Base-by-base conservation (phyloP, 2,888 invertebrate species). In the Xestoiulus laeticollis region DNA sequence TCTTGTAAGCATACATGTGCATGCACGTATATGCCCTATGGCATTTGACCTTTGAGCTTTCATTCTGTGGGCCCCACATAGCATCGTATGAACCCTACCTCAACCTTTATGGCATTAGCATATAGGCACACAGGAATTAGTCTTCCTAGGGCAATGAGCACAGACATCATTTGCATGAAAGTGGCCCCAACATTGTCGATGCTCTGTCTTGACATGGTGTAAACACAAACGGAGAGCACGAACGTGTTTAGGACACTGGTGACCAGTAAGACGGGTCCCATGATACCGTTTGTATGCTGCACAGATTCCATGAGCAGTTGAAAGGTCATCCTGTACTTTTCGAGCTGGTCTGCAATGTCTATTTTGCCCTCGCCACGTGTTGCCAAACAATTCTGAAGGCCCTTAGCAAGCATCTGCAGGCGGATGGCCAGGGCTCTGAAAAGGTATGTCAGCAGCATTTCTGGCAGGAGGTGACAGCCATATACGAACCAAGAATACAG, bases 361-460 rank as follows among this genome's bases (percentile, higher is more conserved):
- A 30, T 14, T 10, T 30, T 83, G 59, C n/a, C 22, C 8, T 59
- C 59, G 2, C n/a, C 59, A n/a, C n/a, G 32, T 8, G 83, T 8
- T 30, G 82, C 12, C 30, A 4, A 82, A 82, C 32, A 10, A 8
- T 19, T 22, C 10, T 26, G 4, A 0, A 26, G 82, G n/a, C 19
- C 32, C 10, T 14, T 82, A 16, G 26, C 19, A 0, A 82, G 32
- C 32, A n/a, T 82, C 26, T 82, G 5, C 1, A 82, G 26, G 10
- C 82, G 82, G n/a, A 82, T 82, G 22, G 14, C 82, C 22, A 82
- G 12, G 82, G 82, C 82, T 82, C 32, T 16, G 82, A n/a, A 30
- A 0, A 82, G 22, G n/a, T 32, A 82, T 14, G 32, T 82, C 16
- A 82, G 32, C 82, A 82, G n/a, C 30, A 82, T 32, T 82, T 82